Conservation (phyloP, 2,797 vertebrate genomes). For the Naso thynnoides region DNA sequence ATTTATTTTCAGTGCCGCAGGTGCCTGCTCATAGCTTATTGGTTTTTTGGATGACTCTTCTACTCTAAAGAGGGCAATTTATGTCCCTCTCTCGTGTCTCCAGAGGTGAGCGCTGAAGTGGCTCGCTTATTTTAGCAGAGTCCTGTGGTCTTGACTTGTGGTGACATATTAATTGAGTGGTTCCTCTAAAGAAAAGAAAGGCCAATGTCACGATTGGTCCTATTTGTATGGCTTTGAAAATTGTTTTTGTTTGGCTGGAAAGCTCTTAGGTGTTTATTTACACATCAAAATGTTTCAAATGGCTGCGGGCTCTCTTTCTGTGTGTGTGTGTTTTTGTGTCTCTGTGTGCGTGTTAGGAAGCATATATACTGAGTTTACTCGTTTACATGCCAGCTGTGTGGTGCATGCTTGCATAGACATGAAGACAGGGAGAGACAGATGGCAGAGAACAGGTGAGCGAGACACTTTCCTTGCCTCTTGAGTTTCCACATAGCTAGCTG, state of each 20-base stretch:
- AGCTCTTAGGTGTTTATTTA: slow-evolving; percentile 74
- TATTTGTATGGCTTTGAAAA: slow-evolving; percentile 73
- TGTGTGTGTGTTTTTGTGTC: slow-evolving; percentile 9
- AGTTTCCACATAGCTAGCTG: slow-evolving; percentile 76
- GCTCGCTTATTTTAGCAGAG: slow-evolving; percentile 73
- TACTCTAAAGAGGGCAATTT: slow-evolving; percentile 77
- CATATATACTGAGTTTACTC: slow-evolving; percentile 50
- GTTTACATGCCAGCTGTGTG: slow-evolving; percentile 39
- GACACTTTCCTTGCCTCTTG: slow-evolving; percentile 63
- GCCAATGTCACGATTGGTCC: slow-evolving; percentile 57
- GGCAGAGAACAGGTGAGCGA: slow-evolving; percentile 20
- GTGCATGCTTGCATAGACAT: slow-evolving; percentile 47
- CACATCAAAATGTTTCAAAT: slow-evolving; percentile 60
- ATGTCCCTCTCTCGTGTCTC: slow-evolving; percentile 66
- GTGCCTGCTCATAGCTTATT: slow-evolving; percentile 77
- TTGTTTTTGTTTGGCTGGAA: slow-evolving; percentile 76
- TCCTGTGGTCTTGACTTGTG: slow-evolving; percentile 75
- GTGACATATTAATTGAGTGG: slow-evolving; percentile 82
- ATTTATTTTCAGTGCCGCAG: slow-evolving; percentile 82
- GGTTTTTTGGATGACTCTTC: slow-evolving; percentile 79
- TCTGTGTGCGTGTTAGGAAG: slow-evolving; percentile 22
- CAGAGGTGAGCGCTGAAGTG: slow-evolving; percentile 71
- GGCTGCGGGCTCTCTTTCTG: slow-evolving; percentile 40
- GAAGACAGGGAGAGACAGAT: background rate
- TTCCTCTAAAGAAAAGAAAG: slow-evolving; percentile 72